Evolutionary conservation across 2,113 vertebrate species (phyloP).

Genomic region (Eidolon helvum): DNA sequence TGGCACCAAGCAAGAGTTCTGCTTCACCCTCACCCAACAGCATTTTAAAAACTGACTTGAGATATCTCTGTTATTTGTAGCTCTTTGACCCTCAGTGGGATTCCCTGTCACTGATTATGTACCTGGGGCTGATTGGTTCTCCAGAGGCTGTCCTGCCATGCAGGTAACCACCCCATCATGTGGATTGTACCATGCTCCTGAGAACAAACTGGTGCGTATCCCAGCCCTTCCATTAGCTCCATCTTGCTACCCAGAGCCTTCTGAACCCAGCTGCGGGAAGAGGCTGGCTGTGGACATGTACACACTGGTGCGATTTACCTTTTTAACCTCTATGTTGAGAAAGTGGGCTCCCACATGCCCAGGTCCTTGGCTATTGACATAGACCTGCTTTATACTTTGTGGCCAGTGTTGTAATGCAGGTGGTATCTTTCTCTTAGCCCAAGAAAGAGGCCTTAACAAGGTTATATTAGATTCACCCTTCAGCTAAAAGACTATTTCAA

Average conservation of each 20-base stretch:
- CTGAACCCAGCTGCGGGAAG: background rate
- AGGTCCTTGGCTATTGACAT: background rate
- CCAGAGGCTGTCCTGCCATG: background rate
- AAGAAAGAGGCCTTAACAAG: background rate
- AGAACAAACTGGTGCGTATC: background rate
- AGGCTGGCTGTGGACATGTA: background rate
- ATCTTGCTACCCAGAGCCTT: background rate
- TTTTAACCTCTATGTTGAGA: background rate
- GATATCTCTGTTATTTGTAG: background rate
- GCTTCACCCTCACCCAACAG: background rate
- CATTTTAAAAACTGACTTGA: background rate
- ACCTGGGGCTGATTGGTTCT: background rate
- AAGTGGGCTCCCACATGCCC: background rate
- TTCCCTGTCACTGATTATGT: background rate
- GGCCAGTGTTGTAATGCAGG: background rate
- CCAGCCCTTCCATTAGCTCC: background rate
- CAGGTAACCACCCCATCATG: rapidly evolving
- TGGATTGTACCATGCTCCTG: background rate
- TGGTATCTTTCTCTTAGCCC: background rate
- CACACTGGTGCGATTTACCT: background rate
- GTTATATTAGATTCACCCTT: background rate
- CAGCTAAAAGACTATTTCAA: background rate
- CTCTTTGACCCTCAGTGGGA: background rate
- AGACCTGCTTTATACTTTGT: background rate
- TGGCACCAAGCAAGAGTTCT: background rate